Evolutionary conservation across 2,797 vertebrate species (phyloP).

Genomic region (Phrynocephalus guinanensis): DNA sequence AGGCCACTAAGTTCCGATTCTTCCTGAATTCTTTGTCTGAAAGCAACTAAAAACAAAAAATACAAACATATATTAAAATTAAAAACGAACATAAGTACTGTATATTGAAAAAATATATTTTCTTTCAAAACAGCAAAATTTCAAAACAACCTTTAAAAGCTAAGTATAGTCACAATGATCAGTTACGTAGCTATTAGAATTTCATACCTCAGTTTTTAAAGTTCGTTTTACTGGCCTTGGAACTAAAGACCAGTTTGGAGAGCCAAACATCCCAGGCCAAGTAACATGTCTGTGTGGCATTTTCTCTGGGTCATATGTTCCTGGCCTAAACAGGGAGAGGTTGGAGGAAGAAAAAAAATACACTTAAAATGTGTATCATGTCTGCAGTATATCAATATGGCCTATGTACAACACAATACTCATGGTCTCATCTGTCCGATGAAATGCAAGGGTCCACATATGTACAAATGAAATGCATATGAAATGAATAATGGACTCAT

Average conservation of each 20-base stretch:
- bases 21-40: slow-evolving; percentile 81
- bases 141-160: too few relatives aligned
- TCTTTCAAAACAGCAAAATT: neutral
- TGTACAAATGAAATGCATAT: neutral
- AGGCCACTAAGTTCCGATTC: slow-evolving; percentile 81
- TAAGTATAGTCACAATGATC: neutral
- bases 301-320: slow-evolving; percentile 73
- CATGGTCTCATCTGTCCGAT: accelerated
- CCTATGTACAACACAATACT: neutral
- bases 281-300: slow-evolving; percentile 73
- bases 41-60: slow-evolving; percentile 74
- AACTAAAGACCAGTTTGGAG: slow-evolving; percentile 86
- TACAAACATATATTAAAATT: neutral
- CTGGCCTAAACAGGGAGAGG: slow-evolving; percentile 79
- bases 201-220: slow-evolving; percentile 80
- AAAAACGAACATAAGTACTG: too few relatives aligned
- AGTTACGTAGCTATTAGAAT: slow-evolving; percentile 24
- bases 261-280: slow-evolving; percentile 89
- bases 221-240: slow-evolving; percentile 75
- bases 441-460: neutral
- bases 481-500: neutral
- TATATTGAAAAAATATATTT: neutral
- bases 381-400: neutral
- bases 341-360: neutral
- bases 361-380: neutral